Evolutionary conservation across 64 coral and sea anemone species (phyloP).

Genomic region (Actinia tenebrosa): DNA sequence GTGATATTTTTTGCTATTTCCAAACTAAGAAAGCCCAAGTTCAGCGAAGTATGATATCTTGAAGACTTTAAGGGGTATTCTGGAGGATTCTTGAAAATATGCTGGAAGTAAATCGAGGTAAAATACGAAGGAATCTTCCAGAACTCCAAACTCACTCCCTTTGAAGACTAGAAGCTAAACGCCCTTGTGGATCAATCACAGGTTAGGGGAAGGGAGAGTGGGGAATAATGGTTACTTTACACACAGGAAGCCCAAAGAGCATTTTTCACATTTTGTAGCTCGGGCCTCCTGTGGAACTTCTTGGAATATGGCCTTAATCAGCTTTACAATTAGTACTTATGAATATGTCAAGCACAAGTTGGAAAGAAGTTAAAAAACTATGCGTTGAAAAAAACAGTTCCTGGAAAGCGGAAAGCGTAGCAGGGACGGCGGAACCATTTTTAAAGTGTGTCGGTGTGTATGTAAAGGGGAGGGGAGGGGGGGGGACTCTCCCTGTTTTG

Average conservation of each 20-base stretch:
- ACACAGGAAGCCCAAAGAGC: neutral
- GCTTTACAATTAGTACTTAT: no score
- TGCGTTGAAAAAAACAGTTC: no score
- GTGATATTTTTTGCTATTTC: neutral
- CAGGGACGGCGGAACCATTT: no score
- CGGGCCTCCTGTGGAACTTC: no score
- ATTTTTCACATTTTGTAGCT: no score
- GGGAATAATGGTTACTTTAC: neutral
- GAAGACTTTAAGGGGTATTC: neutral
- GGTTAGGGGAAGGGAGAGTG: neutral
- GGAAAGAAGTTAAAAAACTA: no score
- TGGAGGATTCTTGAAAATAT: neutral
- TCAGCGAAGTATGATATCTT: neutral
- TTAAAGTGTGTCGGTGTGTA: no score
- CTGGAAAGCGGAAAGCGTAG: no score
- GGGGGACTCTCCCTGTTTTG: no score
- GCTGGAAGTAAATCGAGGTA: neutral
- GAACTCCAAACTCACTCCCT: neutral
- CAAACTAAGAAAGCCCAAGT: neutral
- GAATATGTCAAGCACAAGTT: no score
- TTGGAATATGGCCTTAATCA: no score
- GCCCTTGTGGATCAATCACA: neutral
- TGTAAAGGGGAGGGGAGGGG: no score
- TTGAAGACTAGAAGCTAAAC: neutral
- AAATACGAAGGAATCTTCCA: neutral